Conservation (phyloP, 2,888 invertebrate genomes). For the Nymphalis urticae region DNA sequence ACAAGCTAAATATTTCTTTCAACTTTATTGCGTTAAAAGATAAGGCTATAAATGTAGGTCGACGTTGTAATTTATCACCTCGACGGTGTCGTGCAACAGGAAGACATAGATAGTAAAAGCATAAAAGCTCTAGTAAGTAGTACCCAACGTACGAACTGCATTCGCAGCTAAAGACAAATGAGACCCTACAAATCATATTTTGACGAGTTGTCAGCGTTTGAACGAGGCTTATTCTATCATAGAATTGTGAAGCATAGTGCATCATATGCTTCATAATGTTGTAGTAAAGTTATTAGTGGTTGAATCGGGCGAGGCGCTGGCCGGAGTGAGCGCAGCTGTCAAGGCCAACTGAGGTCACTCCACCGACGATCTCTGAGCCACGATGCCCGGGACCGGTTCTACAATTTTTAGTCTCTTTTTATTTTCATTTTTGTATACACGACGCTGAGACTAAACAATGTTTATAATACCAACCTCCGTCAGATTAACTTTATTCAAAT, state of each 20-base stretch:
- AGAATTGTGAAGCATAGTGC: slow-evolving; percentile 62
- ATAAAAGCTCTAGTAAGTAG: slow-evolving; percentile 36
- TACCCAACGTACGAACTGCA: slow-evolving; percentile 28
- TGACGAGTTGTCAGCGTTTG: slow-evolving; percentile 49
- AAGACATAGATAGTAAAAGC: slow-evolving; percentile 39
- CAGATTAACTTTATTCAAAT: slow-evolving; percentile 73
- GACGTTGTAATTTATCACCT: slow-evolving; percentile 38
- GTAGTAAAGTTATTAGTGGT: slow-evolving; percentile 78
- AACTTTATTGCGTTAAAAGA: slow-evolving; percentile 38
- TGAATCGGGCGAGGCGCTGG: slow-evolving; percentile 67
- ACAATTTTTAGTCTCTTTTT: slow-evolving; percentile 80
- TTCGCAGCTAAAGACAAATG: slow-evolving; percentile 53
- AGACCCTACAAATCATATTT: slow-evolving; percentile 65
- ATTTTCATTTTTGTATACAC: slow-evolving; percentile 82
- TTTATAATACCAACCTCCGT: slow-evolving; percentile 74
- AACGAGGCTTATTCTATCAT: slow-evolving; percentile 44
- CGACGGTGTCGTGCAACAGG: slow-evolving; percentile 36
- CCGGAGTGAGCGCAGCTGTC: slow-evolving; percentile 76
- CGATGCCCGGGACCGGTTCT: slow-evolving; percentile 78
- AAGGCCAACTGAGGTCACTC: slow-evolving; percentile 81
- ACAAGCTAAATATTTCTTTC: slow-evolving; percentile 29
- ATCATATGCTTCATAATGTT: slow-evolving; percentile 72
- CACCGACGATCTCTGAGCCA: slow-evolving; percentile 78
- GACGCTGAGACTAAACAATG: slow-evolving; percentile 80
- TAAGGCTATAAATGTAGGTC: slow-evolving; percentile 39